Conservation (phyloP, 2,888 invertebrate genomes). For the Himalopsyche anomala region DNA sequence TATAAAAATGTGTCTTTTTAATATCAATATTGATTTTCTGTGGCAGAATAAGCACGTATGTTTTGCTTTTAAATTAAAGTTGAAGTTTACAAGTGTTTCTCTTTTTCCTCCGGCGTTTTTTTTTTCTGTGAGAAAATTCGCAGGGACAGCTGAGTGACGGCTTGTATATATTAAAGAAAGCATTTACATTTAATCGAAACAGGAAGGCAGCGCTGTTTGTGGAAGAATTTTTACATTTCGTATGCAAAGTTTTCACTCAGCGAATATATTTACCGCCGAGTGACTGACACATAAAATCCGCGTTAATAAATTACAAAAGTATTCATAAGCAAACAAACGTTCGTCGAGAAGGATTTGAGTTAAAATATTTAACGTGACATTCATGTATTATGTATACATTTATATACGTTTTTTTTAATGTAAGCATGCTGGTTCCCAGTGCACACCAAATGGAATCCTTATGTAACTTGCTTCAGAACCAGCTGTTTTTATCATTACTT, state of each 20-base stretch:
- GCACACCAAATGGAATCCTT: no score
- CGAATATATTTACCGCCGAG: not conserved
- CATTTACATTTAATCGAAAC: constrained; percentile 34
- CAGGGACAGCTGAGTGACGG: constrained; percentile 11
- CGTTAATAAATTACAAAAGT: not conserved
- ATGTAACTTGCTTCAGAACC: no score
- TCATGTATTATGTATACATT: no score
- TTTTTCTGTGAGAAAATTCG: not conserved
- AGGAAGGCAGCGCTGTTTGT: not conserved
- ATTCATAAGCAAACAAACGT: no score
- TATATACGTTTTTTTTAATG: no score
- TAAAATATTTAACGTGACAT: no score
- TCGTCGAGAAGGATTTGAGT: no score
- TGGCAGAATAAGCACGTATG: not conserved
- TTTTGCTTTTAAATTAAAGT: not conserved
- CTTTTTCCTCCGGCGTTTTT: not conserved
- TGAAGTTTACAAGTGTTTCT: not conserved
- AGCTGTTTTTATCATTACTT: no score
- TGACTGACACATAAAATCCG: not conserved
- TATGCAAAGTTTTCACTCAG: not conserved
- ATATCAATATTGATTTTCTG: not conserved
- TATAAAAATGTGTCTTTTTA: no score
- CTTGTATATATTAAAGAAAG: constrained; percentile 1
- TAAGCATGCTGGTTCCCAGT: no score
- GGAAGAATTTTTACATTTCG: not conserved